Percentiles rank a stretch among this genome's conserved stretches.
Evolutionary conservation across 2,113 vertebrate species (phyloP).

Genomic region (Gymnarchus niloticus): DNA sequence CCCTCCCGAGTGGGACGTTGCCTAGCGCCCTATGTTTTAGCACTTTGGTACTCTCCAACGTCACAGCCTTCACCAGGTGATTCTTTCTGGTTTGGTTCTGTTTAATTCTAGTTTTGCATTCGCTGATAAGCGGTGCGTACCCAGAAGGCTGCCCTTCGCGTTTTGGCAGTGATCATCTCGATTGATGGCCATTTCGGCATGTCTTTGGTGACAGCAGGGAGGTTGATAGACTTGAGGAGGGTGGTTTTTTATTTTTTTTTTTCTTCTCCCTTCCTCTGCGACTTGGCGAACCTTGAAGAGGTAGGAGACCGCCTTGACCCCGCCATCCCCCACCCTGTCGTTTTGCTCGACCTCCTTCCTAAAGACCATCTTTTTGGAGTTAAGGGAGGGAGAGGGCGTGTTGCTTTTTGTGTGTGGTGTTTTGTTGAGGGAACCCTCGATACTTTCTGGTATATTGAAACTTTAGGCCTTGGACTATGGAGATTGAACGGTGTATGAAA

Average conservation of each 20-base stretch:
- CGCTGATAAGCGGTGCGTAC: background rate
- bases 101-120: too few species aligned
- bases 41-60: background rate
- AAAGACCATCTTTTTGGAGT: slow-evolving; percentile 28
- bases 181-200: slow-evolving; percentile 17
- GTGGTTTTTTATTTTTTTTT: background rate
- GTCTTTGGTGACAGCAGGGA: slow-evolving; percentile 1
- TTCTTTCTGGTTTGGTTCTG: background rate
- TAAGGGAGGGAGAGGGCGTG: background rate
- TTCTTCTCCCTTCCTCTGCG: slow-evolving; percentile 24
- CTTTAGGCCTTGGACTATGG: background rate
- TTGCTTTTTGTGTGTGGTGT: background rate
- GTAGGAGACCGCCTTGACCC: slow-evolving; percentile 36
- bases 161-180: slow-evolving; percentile 6
- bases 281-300: slow-evolving; percentile 44
- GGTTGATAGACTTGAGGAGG: slow-evolving; percentile 25
- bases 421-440: background rate
- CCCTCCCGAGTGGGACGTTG: too few species aligned
- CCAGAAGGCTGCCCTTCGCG: background rate
- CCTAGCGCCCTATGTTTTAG: background rate
- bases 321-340: slow-evolving; percentile 13
- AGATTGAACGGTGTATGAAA: background rate
- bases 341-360: slow-evolving; percentile 32
- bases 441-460: background rate
- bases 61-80: background rate